phyloP scores from a whole-genome alignment of 2,797 vertebrate genomes.

The Mormyrops attenuatus region DNA sequence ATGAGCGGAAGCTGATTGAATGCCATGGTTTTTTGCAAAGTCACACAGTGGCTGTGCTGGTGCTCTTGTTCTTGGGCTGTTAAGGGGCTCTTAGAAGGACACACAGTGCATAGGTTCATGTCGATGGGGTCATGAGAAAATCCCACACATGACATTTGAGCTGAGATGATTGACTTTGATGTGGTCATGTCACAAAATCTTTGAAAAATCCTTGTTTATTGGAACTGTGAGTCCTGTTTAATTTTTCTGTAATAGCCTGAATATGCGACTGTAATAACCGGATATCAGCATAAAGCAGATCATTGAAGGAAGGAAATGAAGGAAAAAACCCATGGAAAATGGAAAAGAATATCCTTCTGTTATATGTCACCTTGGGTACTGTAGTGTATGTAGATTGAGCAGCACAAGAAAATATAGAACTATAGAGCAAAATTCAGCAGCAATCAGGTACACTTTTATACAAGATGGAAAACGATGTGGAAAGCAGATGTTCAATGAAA shows the following conservation, averaged over 20 bases:
- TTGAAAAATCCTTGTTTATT: background rate
- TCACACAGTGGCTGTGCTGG: too few relatives aligned
- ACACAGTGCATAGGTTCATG: background rate
- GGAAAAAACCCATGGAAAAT: background rate
- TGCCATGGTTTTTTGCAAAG: background rate
- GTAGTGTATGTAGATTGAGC: background rate
- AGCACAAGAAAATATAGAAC: background rate
- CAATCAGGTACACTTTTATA: background rate
- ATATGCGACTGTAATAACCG: background rate
- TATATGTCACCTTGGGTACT: background rate
- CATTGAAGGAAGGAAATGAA: too few relatives aligned
- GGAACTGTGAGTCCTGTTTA: background rate
- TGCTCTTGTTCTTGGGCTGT: background rate
- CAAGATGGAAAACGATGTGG: background rate
- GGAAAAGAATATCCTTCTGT: background rate
- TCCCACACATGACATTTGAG: background rate
- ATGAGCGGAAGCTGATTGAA: background rate
- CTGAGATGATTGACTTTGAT: slow-evolving; percentile 15
- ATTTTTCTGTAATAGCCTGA: background rate
- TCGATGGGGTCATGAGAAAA: slow-evolving; percentile 22
- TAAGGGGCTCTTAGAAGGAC: background rate
- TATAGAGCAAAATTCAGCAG: background rate
- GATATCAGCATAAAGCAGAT: background rate
- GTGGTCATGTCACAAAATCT: background rate
- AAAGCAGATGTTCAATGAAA: background rate